Evolutionary conservation across 2,888 invertebrate species (phyloP).

Genomic region (Trissolcus brochymenae): DNA sequence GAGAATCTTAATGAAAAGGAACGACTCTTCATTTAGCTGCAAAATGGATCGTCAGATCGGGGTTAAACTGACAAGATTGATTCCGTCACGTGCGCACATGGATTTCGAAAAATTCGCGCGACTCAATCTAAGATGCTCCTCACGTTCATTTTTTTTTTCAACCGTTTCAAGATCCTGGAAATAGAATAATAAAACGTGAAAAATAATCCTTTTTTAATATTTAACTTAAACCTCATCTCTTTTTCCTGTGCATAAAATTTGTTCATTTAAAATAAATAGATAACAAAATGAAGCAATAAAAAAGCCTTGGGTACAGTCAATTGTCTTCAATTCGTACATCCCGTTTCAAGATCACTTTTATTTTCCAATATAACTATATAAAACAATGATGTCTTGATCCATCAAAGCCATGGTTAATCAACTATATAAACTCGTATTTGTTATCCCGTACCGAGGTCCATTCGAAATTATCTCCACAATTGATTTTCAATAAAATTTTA

Average conservation of each 20-base stretch:
- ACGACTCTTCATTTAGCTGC: slow-evolving; percentile 38
- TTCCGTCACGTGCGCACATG: slow-evolving; percentile 45
- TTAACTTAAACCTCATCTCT: no score
- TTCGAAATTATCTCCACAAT: background rate
- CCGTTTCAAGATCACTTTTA: no score
- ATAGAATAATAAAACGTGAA: background rate
- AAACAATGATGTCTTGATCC: no score
- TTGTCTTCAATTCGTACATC: no score
- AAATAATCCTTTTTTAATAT: no score
- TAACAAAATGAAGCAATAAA: no score
- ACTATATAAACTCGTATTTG: no score
- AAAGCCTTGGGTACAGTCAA: no score
- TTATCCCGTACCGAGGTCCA: background rate
- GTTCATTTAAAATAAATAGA: no score
- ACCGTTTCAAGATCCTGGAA: slow-evolving; percentile 8
- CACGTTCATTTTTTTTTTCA: slow-evolving; percentile 7
- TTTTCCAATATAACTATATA: no score
- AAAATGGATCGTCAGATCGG: slow-evolving; percentile 30
- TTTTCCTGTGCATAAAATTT: background rate
- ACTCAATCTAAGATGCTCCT: slow-evolving; percentile 19
- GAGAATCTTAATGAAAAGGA: slow-evolving; percentile 41
- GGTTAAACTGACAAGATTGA: slow-evolving; percentile 41
- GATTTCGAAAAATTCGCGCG: slow-evolving; percentile 38
- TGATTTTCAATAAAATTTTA: slow-evolving; percentile 12
- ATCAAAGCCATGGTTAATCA: no score